Evolutionary conservation across 2,113 vertebrate genomes (phyloP), one percentile per base, ranked within the genome.

Genomic region (Tylochromis polylepis): DNA sequence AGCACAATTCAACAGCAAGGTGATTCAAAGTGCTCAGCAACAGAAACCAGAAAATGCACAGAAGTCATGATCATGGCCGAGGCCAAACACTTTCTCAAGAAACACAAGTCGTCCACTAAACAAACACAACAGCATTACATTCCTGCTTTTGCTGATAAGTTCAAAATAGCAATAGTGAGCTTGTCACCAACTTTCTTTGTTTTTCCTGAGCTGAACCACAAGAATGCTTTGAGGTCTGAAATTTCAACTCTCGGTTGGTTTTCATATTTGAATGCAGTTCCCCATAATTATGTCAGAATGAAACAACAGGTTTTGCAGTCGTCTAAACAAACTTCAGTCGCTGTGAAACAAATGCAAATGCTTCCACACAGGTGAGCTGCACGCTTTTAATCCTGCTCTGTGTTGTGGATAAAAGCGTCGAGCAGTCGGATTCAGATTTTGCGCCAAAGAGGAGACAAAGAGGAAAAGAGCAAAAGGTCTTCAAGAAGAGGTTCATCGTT

Each of bases 201-300:
- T 83, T 72, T 58, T 38, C 57, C 72, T 55, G 65, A 84, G 88
- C 80, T 72, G 8, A 59, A 60, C 90, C 90, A 85, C 86, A 87
- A 83, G n/a, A 88, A 88, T 31, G 36, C 57, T 88, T 67, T 79
- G 51, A 70, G 65, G 85, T 81, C 59, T 79, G 38, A 43, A 24
- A 62, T 57, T 41, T 58, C 12, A 79, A 24, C 56, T 36, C 62
- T 56, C 20, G 72, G 80, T 46, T 60, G 41, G 20, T 53, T 51
- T 84, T 57, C 18, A 49, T 29, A 43, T 65, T 18, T 88, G 49
- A 82, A 86, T 20, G 24, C 43, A 56, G 18, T n/a, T 72, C 16
- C 24, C 79, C 60, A 22, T 90, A 86, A 87, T 90, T 81, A 81
- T 59, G 55, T 62, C 55, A 34, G 38, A 79, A 51, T 55, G 72